Evolutionary conservation across 2,113 vertebrate species (phyloP).

Genomic region (Neodon shergylaensis): DNA sequence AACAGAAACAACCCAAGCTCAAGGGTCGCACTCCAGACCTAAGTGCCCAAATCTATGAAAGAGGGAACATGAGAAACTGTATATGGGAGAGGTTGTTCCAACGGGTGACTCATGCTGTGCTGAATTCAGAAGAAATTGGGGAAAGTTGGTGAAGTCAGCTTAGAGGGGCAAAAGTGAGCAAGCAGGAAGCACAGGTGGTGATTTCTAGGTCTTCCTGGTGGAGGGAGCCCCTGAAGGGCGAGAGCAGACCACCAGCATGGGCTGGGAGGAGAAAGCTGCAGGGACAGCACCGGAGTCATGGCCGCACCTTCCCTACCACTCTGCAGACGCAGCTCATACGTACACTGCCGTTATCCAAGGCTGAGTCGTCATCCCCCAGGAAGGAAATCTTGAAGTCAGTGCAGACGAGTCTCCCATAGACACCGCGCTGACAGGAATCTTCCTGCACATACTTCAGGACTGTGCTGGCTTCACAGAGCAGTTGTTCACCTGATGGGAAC

Average conservation of each 20-base stretch:
- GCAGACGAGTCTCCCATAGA: slow-evolving; percentile 90
- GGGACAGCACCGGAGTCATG: neutral
- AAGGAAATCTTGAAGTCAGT: slow-evolving; percentile 94
- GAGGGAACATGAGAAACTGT: neutral
- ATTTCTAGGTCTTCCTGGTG: neutral
- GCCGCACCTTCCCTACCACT: neutral
- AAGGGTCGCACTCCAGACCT: neutral
- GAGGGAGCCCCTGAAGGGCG: neutral
- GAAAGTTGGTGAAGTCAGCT: neutral
- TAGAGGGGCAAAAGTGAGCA: neutral
- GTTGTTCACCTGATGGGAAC: slow-evolving; percentile 87
- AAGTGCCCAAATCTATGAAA: neutral
- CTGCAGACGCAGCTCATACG: neutral
- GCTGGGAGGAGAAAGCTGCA: neutral
- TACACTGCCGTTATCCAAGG: slow-evolving; percentile 86
- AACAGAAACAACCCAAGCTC: neutral
- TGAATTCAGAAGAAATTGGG: slow-evolving; percentile 24
- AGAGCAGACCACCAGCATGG: neutral
- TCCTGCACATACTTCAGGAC: slow-evolving; percentile 90
- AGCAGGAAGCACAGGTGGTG: neutral
- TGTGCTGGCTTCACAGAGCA: slow-evolving; percentile 91
- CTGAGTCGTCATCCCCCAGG: slow-evolving; percentile 86
- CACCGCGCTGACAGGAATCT: slow-evolving; percentile 88
- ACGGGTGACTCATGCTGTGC: neutral
- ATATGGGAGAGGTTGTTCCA: neutral